Evolutionary conservation across 2,797 vertebrate genomes (phyloP), one percentile per base, ranked within the genome.

Genomic region (Peromyscus melanophrys): DNA sequence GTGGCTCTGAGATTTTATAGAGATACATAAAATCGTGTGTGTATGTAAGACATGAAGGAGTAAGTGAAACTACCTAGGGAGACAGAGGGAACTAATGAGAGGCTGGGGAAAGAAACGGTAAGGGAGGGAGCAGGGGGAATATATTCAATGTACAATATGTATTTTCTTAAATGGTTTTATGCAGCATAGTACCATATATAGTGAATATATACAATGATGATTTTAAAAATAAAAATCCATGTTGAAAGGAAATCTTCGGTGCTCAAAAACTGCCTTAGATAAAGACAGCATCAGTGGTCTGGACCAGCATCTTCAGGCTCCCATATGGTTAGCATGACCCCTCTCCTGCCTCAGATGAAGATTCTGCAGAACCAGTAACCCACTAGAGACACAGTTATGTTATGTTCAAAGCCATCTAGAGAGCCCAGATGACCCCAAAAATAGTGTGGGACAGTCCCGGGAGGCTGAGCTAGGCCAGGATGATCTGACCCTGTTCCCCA

Each of bases 211-310:
- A 37, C 67, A 73, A 40, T 19, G 23, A 87, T 37, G 52, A 55
- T 37, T 37, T 16, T 34, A 31, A 92, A 92, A 80, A 71, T 46
- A 6, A 92, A 96, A 95, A 82, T 52, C 27, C 61, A 37, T 59
- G n/a, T 80, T 31, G 75, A 81, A 94, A 49, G 17, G 67, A 94
- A 90, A 61, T 25, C 29, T 40, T 6, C 4, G 4, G 43, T 84
- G 46, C 93, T 52, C 76, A n/a, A 46, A 88, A 46, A 81, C 43
- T n/a, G 76, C 80, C 49, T 7, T n/a, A 55, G 19, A 82, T 88
- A 92, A 92, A 77, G 80, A 37, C 31, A 40, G 12, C 34, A n/a
- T 75, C 43, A 0, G 1, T 12, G 27, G 19, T 34, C 65, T 43
- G 8, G 13, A 8, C 27, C 14, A 4, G 9, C 27, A 13, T 34